These are phyloP conservation scores for Cololabis saira DNA, from an alignment of 2,113 vertebrate genomes.

Conservation along the genomic window DNA sequence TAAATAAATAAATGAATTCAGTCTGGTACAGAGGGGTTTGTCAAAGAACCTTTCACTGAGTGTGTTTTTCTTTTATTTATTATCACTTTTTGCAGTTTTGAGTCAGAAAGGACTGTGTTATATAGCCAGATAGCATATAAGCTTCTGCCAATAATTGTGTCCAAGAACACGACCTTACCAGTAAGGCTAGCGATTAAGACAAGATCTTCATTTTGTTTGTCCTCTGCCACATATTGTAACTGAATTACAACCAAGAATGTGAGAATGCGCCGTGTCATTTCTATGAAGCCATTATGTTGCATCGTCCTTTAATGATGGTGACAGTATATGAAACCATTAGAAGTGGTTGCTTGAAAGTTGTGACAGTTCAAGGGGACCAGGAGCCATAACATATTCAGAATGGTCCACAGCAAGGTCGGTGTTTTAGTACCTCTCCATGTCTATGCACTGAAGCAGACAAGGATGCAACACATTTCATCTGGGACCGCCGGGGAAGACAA, in stretches of 20 bases:
- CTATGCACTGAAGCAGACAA: conserved; percentile 69
- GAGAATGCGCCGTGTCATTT: conserved; percentile 7
- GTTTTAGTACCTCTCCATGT: conserved; percentile 75
- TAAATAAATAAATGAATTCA: too few relatives aligned
- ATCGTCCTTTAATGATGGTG: conserved; percentile 48
- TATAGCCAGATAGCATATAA: too few relatives aligned
- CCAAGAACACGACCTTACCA: too few relatives aligned
- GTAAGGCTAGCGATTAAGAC: too few relatives aligned
- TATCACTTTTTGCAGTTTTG: too few relatives aligned
- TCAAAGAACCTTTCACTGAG: not conserved
- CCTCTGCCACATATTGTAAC: not conserved
- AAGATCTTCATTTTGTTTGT: too few relatives aligned
- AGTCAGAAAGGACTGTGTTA: too few relatives aligned
- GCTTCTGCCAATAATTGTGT: too few relatives aligned
- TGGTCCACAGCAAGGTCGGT: conserved; percentile 77
- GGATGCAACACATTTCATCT: conserved; percentile 78
- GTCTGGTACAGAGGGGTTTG: conserved; percentile 6
- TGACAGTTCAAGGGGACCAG: conserved; percentile 82
- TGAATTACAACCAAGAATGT: conserved; percentile 4
- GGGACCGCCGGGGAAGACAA: conserved; percentile 75
- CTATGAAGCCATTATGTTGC: conserved; percentile 5
- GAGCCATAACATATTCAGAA: conserved; percentile 81
- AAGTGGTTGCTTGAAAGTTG: conserved; percentile 80
- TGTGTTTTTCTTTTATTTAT: too few relatives aligned
- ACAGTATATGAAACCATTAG: conserved; percentile 74